A percentile compares a stretch with the other conserved stretches of the same genome.
These are phyloP conservation scores for Trichoplax adhaerens DNA, from an alignment of 37 sponge, comb jelly and placozoan species.

Conservation along the genomic window DNA sequence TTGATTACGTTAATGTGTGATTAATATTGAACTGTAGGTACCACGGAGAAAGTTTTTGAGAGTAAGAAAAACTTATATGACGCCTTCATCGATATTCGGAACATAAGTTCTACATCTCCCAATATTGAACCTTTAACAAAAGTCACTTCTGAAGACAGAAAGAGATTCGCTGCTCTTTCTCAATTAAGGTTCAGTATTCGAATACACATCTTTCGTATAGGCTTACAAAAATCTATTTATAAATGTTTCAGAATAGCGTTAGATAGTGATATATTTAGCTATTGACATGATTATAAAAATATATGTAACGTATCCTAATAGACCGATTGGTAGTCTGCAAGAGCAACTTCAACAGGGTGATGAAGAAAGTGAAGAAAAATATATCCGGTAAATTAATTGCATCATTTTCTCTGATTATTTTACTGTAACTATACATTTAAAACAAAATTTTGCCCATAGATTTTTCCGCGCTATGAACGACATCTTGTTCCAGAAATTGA, in stretches of 20 bases:
- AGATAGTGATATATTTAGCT: no score
- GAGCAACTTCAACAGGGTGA: no score
- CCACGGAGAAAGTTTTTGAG: constrained; percentile 72
- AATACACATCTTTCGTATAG: no score
- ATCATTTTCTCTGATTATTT: no score
- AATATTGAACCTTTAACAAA: constrained; percentile 26
- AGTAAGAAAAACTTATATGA: constrained; percentile 60
- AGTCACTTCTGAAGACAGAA: constrained; percentile 25
- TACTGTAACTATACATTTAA: no score
- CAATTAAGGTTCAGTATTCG: constrained; percentile 5
- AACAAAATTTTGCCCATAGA: constrained; percentile 7
- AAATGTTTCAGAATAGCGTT: no score
- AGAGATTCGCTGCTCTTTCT: constrained; percentile 24
- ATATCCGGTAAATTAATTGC: no score
- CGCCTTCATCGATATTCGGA: constrained; percentile 22
- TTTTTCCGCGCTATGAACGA: constrained; percentile 55
- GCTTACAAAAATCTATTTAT: no score
- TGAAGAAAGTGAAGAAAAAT: no score
- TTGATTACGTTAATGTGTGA: neutral
- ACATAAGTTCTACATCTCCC: constrained; percentile 7
- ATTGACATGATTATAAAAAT: no score
- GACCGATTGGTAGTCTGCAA: no score
- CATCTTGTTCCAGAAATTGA: constrained; percentile 34
- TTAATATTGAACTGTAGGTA: constrained; percentile 20
- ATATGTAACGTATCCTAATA: no score